Conservation (phyloP, 1,140 invertebrate genomes). For the Philotrypesis tridentata region DNA sequence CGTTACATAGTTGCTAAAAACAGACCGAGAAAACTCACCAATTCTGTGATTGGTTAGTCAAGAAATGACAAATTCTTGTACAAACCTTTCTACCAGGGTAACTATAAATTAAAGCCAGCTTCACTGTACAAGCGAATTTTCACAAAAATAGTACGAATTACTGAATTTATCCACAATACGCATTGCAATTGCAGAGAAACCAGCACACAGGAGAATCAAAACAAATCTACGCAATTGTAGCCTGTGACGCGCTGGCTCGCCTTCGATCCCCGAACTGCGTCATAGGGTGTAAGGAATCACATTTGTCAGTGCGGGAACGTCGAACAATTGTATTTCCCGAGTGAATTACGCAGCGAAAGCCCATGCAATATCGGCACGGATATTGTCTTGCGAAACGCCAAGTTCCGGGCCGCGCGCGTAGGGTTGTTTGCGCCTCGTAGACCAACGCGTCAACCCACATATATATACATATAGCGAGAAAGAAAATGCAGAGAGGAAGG, state of each 20-base stretch:
- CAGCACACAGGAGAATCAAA: not conserved
- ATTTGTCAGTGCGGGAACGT: conserved; percentile 48
- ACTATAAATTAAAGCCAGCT: no score
- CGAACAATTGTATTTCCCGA: conserved; percentile 66
- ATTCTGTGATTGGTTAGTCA: no score
- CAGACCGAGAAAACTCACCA: no score
- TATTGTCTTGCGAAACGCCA: conserved; percentile 66
- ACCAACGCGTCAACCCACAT: no score
- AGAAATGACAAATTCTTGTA: no score
- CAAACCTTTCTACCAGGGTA: no score
- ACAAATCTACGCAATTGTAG: no score
- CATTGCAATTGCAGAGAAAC: conserved; percentile 3
- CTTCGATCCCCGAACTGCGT: not conserved
- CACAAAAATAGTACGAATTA: no score
- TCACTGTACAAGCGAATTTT: no score
- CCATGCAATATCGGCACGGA: conserved; percentile 68
- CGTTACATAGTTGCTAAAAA: no score
- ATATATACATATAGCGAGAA: not conserved
- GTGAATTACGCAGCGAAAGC: conserved; percentile 60
- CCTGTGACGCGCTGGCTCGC: not conserved
- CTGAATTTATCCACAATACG: not conserved
- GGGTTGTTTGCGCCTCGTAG: conserved; percentile 1
- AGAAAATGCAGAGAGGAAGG: not conserved
- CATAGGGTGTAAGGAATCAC: conserved; percentile 38
- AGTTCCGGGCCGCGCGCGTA: conserved; percentile 41